These are phyloP conservation scores for Tinea semifulvella DNA, from an alignment of 2,888 invertebrate genomes.

Conservation along the genomic window DNA sequence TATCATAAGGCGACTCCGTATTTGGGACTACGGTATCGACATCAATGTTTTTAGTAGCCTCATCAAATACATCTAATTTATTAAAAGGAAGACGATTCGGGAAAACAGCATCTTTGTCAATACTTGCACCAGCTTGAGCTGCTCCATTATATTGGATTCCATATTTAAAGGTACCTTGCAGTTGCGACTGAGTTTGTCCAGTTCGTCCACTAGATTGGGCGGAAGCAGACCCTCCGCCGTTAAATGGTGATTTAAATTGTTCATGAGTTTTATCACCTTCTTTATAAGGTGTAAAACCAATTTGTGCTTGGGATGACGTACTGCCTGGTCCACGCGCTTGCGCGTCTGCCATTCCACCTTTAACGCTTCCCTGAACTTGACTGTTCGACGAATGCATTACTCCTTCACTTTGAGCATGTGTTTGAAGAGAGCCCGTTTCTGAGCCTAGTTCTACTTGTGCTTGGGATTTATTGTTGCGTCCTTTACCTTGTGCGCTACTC, in stretches of 20 bases:
- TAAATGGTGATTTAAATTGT: conserved; percentile 65
- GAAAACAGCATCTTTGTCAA: conserved; percentile 63
- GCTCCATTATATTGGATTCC: conserved; percentile 82
- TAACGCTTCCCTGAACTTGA: conserved; percentile 82
- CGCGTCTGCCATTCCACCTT: conserved; percentile 86
- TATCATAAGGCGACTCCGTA: conserved; percentile 15
- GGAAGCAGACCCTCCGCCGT: conserved; percentile 80
- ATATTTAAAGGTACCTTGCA: conserved; percentile 82
- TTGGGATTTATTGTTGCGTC: conserved; percentile 79
- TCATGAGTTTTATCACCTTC: conserved; percentile 66
- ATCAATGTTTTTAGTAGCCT: conserved; percentile 47
- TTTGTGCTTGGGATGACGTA: conserved; percentile 89
- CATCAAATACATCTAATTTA: conserved; percentile 52
- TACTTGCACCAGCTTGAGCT: conserved; percentile 83
- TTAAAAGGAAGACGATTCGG: conserved; percentile 47
- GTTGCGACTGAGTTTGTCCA: conserved; percentile 84
- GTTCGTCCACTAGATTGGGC: conserved; percentile 79
- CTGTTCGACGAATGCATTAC: conserved; percentile 79
- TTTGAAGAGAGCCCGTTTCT: conserved; percentile 78
- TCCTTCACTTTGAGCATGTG: conserved; percentile 80
- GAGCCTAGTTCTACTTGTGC: conserved; percentile 79
- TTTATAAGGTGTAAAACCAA: conserved; percentile 81
- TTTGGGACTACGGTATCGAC: conserved; percentile 22
- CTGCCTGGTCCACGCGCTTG: conserved; percentile 86
- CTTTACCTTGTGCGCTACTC: conserved; percentile 79